Percentiles rank a stretch among this genome's conserved stretches.
Conservation (phyloP, 2,113 vertebrate species). For the Tricholaema leucomelas region DNA sequence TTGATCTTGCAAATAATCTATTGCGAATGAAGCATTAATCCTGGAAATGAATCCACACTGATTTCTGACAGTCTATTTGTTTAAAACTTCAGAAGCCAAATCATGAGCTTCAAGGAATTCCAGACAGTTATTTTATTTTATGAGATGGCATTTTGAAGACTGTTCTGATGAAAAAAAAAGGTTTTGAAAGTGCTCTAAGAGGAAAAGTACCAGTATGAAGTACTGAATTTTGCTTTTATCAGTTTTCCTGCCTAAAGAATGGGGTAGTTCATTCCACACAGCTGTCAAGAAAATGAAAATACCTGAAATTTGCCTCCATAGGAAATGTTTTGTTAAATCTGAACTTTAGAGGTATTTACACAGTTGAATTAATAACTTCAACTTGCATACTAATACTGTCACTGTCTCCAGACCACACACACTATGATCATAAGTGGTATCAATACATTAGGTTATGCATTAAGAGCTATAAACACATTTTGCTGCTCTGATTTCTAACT, state of each 20-base stretch:
- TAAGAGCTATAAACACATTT: background rate
- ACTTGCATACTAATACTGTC: background rate
- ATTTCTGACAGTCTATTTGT: conserved; percentile 78
- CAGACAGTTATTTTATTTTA: conserved; percentile 73
- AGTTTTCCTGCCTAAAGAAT: conserved; percentile 16
- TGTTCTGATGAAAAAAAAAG: conserved; percentile 54
- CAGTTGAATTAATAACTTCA: background rate
- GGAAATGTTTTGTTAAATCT: conserved; percentile 7
- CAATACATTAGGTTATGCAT: background rate
- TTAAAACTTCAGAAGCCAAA: conserved; percentile 76
- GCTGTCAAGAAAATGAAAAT: background rate
- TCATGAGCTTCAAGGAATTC: conserved; percentile 79
- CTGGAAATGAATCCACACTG: conserved; percentile 68
- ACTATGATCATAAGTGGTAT: background rate
- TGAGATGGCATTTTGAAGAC: conserved; percentile 73
- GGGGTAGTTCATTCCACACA: background rate
- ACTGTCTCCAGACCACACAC: background rate
- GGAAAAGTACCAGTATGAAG: conserved; percentile 13
- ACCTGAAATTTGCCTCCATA: background rate
- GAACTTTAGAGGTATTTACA: background rate
- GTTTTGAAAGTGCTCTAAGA: conserved; percentile 48
- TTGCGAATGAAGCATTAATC: conserved; percentile 66
- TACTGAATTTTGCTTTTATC: conserved; percentile 21
- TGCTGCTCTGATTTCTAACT: background rate
- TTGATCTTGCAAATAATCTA: conserved; percentile 74